Percentiles rank a stretch among this genome's conserved stretches.
Conservation (phyloP, 2,888 invertebrate genomes). For the Alsophila aescularia region DNA sequence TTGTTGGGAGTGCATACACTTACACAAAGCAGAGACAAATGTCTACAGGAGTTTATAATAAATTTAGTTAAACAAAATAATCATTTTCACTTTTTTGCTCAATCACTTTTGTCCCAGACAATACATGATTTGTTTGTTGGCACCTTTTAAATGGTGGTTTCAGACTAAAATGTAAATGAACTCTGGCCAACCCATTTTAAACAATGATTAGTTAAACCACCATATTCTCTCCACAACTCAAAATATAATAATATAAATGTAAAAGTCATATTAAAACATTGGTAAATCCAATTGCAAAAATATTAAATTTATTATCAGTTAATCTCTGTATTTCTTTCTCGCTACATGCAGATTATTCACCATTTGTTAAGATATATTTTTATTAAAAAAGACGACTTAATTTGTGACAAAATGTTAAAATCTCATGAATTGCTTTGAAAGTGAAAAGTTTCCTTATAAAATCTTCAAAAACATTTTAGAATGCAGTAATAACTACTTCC, state of each 20-base stretch:
- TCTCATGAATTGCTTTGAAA: constrained; percentile 6
- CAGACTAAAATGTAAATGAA: constrained; percentile 4
- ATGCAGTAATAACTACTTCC: neutral
- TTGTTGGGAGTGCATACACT: too few species aligned
- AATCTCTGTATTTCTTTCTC: constrained; percentile 14
- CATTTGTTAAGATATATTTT: neutral
- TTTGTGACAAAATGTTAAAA: constrained; percentile 11
- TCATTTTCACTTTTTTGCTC: too few species aligned
- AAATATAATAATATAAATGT: constrained; percentile 2
- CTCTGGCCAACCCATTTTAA: constrained; percentile 6
- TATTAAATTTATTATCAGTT: constrained; percentile 20
- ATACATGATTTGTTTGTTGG: too few species aligned
- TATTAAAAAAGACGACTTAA: neutral
- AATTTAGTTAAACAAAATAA: too few species aligned
- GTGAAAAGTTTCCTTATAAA: constrained; percentile 15
- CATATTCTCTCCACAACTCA: neutral
- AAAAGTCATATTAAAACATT: constrained; percentile 21
- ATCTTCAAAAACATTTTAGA: constrained; percentile 19
- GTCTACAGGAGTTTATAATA: too few species aligned
- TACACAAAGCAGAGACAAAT: too few species aligned
- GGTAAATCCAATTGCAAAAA: constrained; percentile 34
- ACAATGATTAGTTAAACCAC: constrained; percentile 4
- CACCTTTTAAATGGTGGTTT: too few species aligned
- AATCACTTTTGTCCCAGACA: too few species aligned
- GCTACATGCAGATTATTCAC: constrained; percentile 1